Evolutionary conservation across 2,113 vertebrate genomes (phyloP), one percentile per base, ranked within the genome.

Genomic region (Syngnathoides biaculeatus): DNA sequence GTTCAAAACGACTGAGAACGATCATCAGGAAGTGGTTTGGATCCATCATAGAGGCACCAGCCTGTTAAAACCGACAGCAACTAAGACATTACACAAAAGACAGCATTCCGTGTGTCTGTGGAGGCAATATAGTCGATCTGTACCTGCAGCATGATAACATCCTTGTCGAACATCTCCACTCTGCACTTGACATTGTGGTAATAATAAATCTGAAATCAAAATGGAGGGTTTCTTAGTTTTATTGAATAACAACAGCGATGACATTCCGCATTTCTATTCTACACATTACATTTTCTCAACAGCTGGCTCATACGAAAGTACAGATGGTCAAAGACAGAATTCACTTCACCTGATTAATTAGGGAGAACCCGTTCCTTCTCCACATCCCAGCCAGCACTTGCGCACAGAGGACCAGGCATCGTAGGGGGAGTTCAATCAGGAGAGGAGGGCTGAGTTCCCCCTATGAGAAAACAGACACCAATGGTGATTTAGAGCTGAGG

Each of bases 351-450:
- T 99, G 97, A 83, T 98, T 98, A 76, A 98, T 97, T 55, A 98
- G 90, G 8, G 97, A 99, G 75, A 99, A 99, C 3, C 97, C 96
- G 39, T 98, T 98, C 87, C 97, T 94, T 77, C 95, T 94, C 97
- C 97, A 99, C 97, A 98, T 98, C 63, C 97, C 97, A 92, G 97
- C 97, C 84, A 98, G 96, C 69, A 98, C 96, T 89, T 99, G 97
- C 43, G 96, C 97, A 90, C 96, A 98, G 0, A 99, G 90, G 53
- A 98, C 96, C 42, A 98, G 88, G 85, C 96, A 98, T 74, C 97
- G 94, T 0, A 99, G 91, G 22, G 97, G 96, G 56, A 98, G 94
- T 66, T 99, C 97, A 71, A 98, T 96, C 65, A 99, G 81, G 90
- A 96, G 94, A 4, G 95, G 97, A 0, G 97, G 97, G 80, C 95